These are phyloP conservation scores for Rousettus leschenaultii DNA, from an alignment of 2,113 vertebrate genomes.

Conservation along the genomic window DNA sequence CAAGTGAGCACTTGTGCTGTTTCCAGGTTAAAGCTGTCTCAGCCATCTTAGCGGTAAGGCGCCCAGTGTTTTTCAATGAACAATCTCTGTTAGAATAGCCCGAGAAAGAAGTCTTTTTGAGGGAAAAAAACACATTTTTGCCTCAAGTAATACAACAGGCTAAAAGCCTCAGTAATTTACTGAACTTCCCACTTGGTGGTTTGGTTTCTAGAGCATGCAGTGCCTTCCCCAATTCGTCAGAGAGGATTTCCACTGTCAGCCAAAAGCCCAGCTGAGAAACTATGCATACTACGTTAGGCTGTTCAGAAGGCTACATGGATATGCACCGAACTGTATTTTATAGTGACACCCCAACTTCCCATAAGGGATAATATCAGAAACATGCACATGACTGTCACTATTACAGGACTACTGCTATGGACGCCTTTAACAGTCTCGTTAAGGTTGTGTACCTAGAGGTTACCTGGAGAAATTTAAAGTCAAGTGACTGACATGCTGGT, in stretches of 20 bases:
- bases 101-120: neutral
- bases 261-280: neutral
- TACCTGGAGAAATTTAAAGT: slow-evolving; percentile 7
- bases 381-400: neutral
- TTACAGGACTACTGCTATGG: neutral
- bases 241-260: neutral
- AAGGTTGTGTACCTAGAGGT: neutral
- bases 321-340: neutral
- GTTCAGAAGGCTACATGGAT: neutral
- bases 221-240: neutral
- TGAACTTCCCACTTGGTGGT: neutral
- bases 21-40: neutral
- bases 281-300: neutral
- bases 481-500: neutral
- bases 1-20: neutral
- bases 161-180: neutral
- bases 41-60: neutral
- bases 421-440: neutral
- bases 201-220: neutral
- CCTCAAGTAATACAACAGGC: neutral
- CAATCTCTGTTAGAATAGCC: neutral
- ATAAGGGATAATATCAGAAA: neutral
- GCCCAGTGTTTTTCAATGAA: neutral
- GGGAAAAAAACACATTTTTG: neutral
- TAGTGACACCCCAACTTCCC: neutral